phyloP scores from a whole-genome alignment of 2,797 vertebrate species.

The Eremophila alpestris region DNA sequence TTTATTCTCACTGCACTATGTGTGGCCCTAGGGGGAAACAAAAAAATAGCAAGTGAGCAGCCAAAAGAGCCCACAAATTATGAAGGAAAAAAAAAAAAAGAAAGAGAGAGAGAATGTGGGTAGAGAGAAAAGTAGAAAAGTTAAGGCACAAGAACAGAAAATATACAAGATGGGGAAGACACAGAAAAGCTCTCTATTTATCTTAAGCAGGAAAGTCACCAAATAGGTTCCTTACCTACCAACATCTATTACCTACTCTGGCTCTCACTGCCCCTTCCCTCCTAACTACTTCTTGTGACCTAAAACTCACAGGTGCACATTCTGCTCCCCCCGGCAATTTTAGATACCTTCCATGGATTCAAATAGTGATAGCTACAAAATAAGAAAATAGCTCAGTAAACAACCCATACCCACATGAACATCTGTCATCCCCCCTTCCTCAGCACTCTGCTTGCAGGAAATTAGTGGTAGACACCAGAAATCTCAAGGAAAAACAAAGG shows the following conservation, averaged over 20 bases:
- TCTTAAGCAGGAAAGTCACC: background rate
- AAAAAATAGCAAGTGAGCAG: background rate
- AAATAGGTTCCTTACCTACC: background rate
- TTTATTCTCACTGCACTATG: background rate
- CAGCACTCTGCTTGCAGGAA: background rate
- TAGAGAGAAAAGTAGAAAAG: background rate
- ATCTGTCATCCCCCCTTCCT: background rate
- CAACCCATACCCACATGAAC: rapidly evolving
- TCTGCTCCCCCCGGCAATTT: background rate
- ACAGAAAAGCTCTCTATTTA: background rate
- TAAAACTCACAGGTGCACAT: background rate
- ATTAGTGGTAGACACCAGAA: background rate
- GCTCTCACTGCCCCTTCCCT: background rate
- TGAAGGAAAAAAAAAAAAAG: background rate
- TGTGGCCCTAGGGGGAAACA: background rate
- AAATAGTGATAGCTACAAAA: background rate
- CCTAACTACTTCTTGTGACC: background rate
- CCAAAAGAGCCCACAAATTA: background rate
- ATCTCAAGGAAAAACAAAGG: background rate
- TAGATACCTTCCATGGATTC: background rate
- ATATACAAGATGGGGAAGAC: background rate
- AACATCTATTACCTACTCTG: background rate
- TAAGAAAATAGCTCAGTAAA: background rate
- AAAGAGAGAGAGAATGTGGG: background rate
- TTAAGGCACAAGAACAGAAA: background rate